Base-by-base conservation (phyloP, 2,888 invertebrate genomes). In the Hyposoter dolosus region DNA sequence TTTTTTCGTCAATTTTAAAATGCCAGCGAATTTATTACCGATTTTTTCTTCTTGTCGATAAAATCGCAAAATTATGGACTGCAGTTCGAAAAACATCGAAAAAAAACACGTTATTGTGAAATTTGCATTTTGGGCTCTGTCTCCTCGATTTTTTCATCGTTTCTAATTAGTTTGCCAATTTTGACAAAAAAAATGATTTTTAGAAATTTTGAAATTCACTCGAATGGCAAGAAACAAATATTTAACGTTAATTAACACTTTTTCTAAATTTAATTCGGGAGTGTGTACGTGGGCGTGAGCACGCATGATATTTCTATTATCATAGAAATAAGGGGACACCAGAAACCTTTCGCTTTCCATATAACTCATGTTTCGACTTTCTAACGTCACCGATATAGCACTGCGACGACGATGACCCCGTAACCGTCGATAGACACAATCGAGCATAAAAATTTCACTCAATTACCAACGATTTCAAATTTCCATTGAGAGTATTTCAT, bases 281-380 rank as follows among this genome's bases (percentile, higher is more conserved):
- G 40, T 66, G 40, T 10, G 40, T 19, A 43, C 60, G 80, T 53
- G 65, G 66, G 32, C 15, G 35, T 5, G 32, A 53, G 65, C 84
- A 65, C 69, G 77, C 53, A 43, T 63, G 68, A 53, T 81, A 74
- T 82, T 56, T 77, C 66, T 77, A 84, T 84, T 84, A 77, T 81
- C 60, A 77, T 82, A 82, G 50, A n/a, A 40, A 45, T 82, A 82
- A 81, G 81, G 81, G 35, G 82, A 56, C 71, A 65, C 66, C 56
- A 40, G 35, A 50, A 35, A 66, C 50, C 77, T 77, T 77, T 47
- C 77, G 77, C 50, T 47, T 77, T 77, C 68, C 47, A 69, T 75
- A 69, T 75, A 75, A 79, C 83, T 75, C 56, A 7, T 40, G 75
- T 43, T 79, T 23, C 50, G 63, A 80, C 83, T 84, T 84, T 84